These are phyloP conservation scores for Illadopsis cleaveri DNA, from an alignment of 2,113 vertebrate genomes.

Conservation along the genomic window DNA sequence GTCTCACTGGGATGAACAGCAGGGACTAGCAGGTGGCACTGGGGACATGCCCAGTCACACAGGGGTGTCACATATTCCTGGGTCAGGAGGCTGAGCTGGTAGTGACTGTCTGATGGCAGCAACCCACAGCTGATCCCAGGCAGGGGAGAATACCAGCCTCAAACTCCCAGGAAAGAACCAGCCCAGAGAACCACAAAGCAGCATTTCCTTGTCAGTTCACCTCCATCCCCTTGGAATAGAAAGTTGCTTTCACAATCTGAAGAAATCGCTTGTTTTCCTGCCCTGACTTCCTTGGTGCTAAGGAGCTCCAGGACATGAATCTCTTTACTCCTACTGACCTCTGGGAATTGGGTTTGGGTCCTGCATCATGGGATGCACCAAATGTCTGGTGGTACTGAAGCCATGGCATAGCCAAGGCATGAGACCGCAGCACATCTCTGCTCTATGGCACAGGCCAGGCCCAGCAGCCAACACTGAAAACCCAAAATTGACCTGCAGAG, in stretches of 20 bases:
- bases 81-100: not conserved
- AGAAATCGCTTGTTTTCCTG: not conserved
- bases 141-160: not conserved
- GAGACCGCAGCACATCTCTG: not conserved
- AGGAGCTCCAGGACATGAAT: not conserved
- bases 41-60: not conserved
- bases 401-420: fast-evolving
- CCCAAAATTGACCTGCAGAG: not conserved
- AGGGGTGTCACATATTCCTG: not conserved
- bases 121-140: not conserved
- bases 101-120: fast-evolving
- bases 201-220: not conserved
- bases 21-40: not conserved
- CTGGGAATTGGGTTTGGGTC: not conserved
- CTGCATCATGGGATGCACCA: fast-evolving
- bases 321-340: not conserved
- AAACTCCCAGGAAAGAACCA: not conserved
- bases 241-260: not conserved
- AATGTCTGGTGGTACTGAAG: fast-evolving
- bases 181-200: not conserved
- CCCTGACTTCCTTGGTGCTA: fast-evolving
- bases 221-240: not conserved
- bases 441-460: not conserved
- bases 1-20: fast-evolving
- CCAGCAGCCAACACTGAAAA: fast-evolving